Evolutionary conservation across 30 jellyfish, hydroid and myxozoan species (phyloP).

Genomic region (Aurelia sp.): DNA sequence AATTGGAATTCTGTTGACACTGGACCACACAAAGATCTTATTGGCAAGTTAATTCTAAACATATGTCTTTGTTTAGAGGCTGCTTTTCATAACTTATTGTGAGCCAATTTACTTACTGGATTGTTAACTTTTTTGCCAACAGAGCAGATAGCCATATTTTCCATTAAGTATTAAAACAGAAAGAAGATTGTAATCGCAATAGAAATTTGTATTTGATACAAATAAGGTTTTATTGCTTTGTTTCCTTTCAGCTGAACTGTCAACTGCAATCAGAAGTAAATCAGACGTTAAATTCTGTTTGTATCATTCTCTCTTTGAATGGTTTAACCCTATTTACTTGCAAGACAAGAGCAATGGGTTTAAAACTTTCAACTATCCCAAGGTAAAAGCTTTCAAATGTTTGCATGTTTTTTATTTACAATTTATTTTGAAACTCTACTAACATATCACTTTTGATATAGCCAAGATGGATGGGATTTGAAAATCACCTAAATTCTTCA

Average conservation of each 20-base stretch:
- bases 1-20: conserved; percentile 93
- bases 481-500: too few relatives aligned
- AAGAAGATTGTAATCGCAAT: too few relatives aligned
- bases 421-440: too few relatives aligned
- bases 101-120: too few relatives aligned
- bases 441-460: too few relatives aligned
- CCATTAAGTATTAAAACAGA: background rate
- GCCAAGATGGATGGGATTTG: too few relatives aligned
- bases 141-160: background rate
- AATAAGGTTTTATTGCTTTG: background rate
- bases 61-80: too few relatives aligned
- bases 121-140: too few relatives aligned
- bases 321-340: conserved; percentile 80
- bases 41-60: conserved; percentile 38
- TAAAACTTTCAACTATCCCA: conserved; percentile 56
- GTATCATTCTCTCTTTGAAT: conserved; percentile 79
- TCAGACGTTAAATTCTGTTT: conserved; percentile 76
- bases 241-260: conserved; percentile 56
- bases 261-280: conserved; percentile 65
- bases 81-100: too few relatives aligned
- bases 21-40: conserved; percentile 90
- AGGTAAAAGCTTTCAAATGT: conserved; percentile 21
- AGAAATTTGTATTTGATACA: too few relatives aligned
- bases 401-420: too few relatives aligned
- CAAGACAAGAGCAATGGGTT: conserved; percentile 67